Conservation (phyloP, 2,113 vertebrate species). For the Fregetta grallaria region DNA sequence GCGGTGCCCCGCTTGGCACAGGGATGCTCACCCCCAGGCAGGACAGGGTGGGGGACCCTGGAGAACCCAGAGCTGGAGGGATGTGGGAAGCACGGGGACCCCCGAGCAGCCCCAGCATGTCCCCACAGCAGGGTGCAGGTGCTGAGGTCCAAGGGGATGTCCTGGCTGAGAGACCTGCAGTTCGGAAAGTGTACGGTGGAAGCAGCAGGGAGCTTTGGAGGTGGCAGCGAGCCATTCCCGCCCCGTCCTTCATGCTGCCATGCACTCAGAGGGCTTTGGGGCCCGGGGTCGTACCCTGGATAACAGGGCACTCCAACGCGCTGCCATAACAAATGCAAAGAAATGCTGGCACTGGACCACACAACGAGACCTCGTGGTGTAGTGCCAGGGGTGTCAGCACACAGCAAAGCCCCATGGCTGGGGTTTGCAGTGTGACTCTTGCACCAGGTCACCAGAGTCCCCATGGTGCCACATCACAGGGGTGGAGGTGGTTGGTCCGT, state of each 20-base stretch:
- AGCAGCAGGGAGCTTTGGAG: not conserved
- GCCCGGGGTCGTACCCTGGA: rapidly evolving
- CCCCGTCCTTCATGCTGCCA: rapidly evolving
- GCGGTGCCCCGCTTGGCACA: not conserved
- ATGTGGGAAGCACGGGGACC: not conserved
- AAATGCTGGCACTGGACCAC: not conserved
- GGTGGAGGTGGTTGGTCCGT: rapidly evolving
- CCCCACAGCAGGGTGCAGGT: rapidly evolving
- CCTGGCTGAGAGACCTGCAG: rapidly evolving
- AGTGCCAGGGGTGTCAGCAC: not conserved
- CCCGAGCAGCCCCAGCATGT: rapidly evolving
- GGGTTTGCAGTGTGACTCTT: not conserved
- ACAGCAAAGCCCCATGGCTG: not conserved
- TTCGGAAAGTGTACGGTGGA: rapidly evolving
- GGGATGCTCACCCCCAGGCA: not conserved
- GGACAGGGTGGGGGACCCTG: rapidly evolving
- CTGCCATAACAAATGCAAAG: rapidly evolving
- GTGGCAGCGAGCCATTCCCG: not conserved
- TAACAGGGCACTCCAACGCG: rapidly evolving
- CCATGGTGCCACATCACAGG: not conserved
- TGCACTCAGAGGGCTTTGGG: not conserved
- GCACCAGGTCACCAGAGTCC: not conserved
- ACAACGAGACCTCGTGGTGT: rapidly evolving
- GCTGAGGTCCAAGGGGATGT: not conserved
- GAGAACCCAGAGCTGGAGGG: rapidly evolving